Evolutionary conservation across 2,113 vertebrate genomes (phyloP), one percentile per base, ranked within the genome.

Genomic region (Microcebus murinus): DNA sequence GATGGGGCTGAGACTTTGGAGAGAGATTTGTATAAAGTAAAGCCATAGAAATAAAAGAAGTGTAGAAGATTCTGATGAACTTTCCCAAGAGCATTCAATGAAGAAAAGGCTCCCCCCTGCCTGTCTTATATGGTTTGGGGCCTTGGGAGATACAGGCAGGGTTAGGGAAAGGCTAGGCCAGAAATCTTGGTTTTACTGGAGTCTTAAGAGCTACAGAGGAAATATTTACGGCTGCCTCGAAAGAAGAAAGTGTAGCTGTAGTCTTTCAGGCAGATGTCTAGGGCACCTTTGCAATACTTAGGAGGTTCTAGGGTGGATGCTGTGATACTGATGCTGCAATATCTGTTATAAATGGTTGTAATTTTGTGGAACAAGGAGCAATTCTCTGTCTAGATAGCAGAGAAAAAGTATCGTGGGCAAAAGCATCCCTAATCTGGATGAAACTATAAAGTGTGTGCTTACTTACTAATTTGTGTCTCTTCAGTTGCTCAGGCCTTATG

Each of bases 281-380:
- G 74, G 67, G 92, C 59, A 96, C 27, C 87, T 96, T 25, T 61
- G 57, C 18, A 42, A 74, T 87, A 86, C 86, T 70, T 93, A 61
- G 17, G 79, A 74, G 34, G 48, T 73, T 59, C 80, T 23, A 25
- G 42, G 29, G 59, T 87, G 36, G 48, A 77, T 57, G 10, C 45
- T 68, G 12, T 18, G 65, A 55, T 74, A 65, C 21, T 11, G 63
- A 63, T 18, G 34, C 55, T 79, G 55, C 59, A 68, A 42, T 85
- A 91, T 93, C 55, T 96, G 85, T 97, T 96, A 97, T 87, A 96
- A 84, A 97, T 94, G 84, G 29, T 6, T 55, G 63, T 90, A 77
- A 96, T 97, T 95, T 95, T 90, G 50, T 77, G 92, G 73, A 90
- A 88, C 52, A 81, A 90, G 76, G 36, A 95, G 18, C 1, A n/a